Evolutionary conservation across 2,113 vertebrate genomes (phyloP).

Genomic region (Calyptomena viridis): DNA sequence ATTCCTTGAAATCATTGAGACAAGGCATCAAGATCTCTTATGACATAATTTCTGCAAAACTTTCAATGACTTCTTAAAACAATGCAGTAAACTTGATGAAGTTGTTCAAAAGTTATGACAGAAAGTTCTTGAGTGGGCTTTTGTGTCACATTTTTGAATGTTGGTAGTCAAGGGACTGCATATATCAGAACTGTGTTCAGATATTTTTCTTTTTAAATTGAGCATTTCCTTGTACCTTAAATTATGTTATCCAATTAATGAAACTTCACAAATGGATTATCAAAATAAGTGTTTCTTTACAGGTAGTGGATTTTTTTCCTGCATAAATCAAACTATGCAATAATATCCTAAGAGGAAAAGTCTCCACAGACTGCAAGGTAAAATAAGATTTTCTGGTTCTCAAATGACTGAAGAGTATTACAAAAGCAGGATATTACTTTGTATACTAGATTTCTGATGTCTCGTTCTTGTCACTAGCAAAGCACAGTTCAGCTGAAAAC

Average conservation of each 20-base stretch:
- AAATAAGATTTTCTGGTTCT: not conserved
- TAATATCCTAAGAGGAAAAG: not conserved
- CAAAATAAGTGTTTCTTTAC: not conserved
- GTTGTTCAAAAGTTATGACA: not conserved
- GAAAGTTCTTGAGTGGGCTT: not conserved
- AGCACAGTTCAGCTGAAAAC: not conserved
- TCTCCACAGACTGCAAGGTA: not conserved
- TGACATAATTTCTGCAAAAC: not conserved
- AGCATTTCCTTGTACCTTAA: not conserved
- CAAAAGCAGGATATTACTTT: not conserved
- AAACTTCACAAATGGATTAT: not conserved
- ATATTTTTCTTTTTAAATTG: not conserved
- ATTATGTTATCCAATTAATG: not conserved
- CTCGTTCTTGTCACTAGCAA: not conserved
- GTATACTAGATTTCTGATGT: not conserved
- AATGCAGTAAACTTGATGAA: not conserved
- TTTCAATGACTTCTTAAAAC: not conserved
- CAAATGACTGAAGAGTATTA: not conserved
- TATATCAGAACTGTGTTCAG: not conserved
- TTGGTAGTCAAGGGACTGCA: not conserved
- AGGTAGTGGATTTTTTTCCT: not conserved
- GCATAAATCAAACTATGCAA: not conserved
- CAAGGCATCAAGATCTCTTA: not conserved
- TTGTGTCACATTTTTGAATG: not conserved
- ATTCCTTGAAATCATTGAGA: not conserved